A percentile compares a stretch with the other conserved stretches of the same genome.
Evolutionary conservation across 2,888 invertebrate genomes (phyloP).

Genomic region (Parascotia fuliginaria): DNA sequence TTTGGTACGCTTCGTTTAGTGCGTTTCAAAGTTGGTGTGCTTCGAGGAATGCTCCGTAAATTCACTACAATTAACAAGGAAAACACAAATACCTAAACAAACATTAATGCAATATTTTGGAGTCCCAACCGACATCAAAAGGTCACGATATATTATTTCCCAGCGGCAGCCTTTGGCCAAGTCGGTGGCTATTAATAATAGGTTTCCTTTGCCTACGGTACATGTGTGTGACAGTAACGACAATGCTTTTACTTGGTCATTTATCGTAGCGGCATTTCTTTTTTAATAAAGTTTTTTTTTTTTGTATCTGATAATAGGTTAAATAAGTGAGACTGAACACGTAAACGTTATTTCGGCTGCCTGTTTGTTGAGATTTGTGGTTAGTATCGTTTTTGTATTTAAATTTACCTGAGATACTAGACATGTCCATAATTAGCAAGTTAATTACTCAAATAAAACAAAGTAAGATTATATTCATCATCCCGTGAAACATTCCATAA

Average conservation of each 20-base stretch:
- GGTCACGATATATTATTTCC: conserved; percentile 70
- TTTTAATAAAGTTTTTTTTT: conserved; percentile 55
- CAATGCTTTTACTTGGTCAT: conserved; percentile 71
- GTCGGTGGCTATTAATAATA: conserved; percentile 75
- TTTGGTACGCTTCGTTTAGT: no score
- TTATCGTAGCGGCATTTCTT: conserved; percentile 60
- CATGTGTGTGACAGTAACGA: conserved; percentile 81
- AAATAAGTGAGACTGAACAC: not conserved
- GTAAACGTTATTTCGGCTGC: no score
- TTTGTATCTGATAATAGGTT: not conserved
- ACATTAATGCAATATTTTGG: conserved; percentile 42
- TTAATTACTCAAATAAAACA: no score
- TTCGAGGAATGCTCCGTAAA: no score
- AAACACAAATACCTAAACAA: conserved; percentile 14
- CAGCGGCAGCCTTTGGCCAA: conserved; percentile 61
- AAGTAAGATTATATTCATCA: no score
- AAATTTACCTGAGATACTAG: no score
- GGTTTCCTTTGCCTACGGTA: conserved; percentile 69
- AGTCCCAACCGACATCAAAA: conserved; percentile 56
- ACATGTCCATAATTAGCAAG: no score
- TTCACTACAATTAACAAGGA: not conserved
- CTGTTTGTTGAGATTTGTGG: no score
- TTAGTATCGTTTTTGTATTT: no score
- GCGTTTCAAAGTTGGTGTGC: no score
- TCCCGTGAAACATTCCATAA: no score